Evolutionary conservation across 2,113 vertebrate genomes (phyloP).

Genomic region (Zosterops borbonicus): DNA sequence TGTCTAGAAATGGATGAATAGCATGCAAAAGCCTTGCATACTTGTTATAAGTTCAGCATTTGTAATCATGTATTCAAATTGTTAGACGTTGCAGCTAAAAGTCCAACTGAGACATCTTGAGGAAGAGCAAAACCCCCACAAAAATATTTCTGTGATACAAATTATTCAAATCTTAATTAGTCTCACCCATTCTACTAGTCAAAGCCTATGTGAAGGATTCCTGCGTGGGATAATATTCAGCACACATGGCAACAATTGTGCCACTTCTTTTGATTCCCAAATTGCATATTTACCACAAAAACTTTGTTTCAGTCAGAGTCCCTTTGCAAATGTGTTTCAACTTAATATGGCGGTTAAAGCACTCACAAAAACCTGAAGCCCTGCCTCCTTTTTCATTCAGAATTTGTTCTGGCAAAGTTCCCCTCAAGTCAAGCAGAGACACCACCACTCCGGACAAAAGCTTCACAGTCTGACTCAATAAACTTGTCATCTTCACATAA

Average conservation of each 20-base stretch:
- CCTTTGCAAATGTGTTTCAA: conserved; percentile 3
- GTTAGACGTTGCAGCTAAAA: background rate
- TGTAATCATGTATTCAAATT: background rate
- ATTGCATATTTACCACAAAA: background rate
- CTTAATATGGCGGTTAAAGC: background rate
- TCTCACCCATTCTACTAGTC: background rate
- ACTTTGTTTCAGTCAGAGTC: background rate
- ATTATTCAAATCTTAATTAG: conserved; percentile 32
- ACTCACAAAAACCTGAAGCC: background rate
- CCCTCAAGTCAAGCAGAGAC: background rate
- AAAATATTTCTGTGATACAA: conserved; percentile 7
- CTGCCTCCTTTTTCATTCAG: background rate
- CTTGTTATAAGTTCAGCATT: background rate
- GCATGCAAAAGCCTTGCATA: background rate
- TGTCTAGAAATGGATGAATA: background rate
- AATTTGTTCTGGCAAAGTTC: conserved; percentile 4
- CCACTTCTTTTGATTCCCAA: conserved; percentile 11
- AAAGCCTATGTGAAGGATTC: background rate
- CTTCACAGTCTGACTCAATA: background rate
- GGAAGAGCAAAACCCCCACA: background rate
- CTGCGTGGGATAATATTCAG: background rate
- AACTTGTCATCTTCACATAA: background rate
- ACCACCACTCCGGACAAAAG: background rate
- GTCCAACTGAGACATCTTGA: background rate
- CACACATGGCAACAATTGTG: conserved; percentile 32